Conservation (phyloP, 2,113 vertebrate genomes). For the Salvelinus sp. region DNA sequence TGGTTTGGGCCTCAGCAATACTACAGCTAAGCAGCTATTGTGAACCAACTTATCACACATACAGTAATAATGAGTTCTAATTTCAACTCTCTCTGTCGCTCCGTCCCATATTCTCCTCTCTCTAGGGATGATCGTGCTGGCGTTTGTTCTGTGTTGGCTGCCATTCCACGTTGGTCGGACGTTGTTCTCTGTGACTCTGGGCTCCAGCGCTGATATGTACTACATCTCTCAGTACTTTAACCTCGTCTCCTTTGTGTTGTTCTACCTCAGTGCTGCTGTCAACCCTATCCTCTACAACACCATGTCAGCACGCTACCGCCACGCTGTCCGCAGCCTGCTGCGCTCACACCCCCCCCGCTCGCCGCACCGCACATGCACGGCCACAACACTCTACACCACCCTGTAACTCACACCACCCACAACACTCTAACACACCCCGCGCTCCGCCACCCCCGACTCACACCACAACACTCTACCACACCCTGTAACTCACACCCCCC, state of each 20-base stretch:
- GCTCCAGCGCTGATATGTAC: constrained; percentile 55
- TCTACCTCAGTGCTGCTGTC: constrained; percentile 77
- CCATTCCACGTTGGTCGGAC: constrained; percentile 79
- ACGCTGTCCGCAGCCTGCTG: constrained; percentile 66
- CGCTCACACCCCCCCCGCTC: constrained; percentile 13
- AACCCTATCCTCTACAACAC: constrained; percentile 80
- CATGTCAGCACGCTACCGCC: constrained; percentile 75
- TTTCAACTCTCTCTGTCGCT: background rate
- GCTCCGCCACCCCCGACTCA: constrained; percentile 9
- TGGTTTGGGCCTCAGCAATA: too few species aligned
- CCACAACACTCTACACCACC: constrained; percentile 50
- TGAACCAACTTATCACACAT: too few species aligned
- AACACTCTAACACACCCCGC: constrained; percentile 39
- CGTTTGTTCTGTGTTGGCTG: constrained; percentile 78
- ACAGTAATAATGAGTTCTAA: too few species aligned
- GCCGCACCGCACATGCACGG: constrained; percentile 17
- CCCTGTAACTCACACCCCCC: constrained; percentile 31
- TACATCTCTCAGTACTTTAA: constrained; percentile 77
- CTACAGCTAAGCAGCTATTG: too few species aligned
- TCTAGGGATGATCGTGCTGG: constrained; percentile 77
- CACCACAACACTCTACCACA: constrained; percentile 47
- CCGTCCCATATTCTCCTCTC: background rate
- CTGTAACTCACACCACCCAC: constrained; percentile 38
- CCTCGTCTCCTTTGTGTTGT: constrained; percentile 74
- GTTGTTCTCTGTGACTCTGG: constrained; percentile 67